phyloP scores from a whole-genome alignment of 1,140 invertebrate genomes.

The Medauroidea extradentata region DNA sequence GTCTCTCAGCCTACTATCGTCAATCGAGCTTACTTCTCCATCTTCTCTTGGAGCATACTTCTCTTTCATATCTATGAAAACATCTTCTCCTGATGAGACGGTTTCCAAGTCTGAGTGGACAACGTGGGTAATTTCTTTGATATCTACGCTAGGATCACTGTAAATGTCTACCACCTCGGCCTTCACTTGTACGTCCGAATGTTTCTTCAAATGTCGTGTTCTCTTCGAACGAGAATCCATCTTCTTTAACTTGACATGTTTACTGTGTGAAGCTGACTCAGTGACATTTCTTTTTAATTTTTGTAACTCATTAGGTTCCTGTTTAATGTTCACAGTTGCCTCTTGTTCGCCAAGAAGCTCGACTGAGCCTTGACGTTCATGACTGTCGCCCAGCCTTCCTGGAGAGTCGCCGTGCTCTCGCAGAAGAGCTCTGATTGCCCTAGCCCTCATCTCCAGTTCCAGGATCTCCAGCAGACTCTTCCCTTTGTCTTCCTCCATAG shows the following conservation, averaged over 20 bases:
- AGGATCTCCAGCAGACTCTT: conserved; percentile 49
- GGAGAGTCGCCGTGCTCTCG: conserved; percentile 29
- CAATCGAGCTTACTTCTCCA: not conserved
- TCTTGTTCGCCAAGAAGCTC: not conserved
- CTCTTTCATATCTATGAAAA: not conserved
- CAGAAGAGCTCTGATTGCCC: conserved; percentile 50
- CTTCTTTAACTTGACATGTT: not conserved
- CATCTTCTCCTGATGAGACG: not conserved
- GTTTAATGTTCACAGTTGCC: not conserved
- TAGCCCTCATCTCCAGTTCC: conserved; percentile 51
- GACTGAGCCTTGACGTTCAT: not conserved
- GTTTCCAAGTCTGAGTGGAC: not conserved
- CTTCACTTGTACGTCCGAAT: not conserved
- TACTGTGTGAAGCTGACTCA: not conserved
- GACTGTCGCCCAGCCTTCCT: not conserved
- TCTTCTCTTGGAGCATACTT: not conserved
- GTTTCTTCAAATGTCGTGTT: not conserved
- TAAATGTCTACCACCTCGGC: not conserved
- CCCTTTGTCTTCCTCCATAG: conserved; percentile 26
- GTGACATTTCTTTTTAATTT: not conserved
- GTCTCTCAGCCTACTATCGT: not conserved
- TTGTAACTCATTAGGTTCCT: not conserved
- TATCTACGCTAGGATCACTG: not conserved
- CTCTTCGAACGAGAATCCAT: not conserved
- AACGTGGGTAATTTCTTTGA: not conserved